Evolutionary conservation across 2,113 vertebrate genomes (phyloP).

Genomic region (Bufo gargarizans): DNA sequence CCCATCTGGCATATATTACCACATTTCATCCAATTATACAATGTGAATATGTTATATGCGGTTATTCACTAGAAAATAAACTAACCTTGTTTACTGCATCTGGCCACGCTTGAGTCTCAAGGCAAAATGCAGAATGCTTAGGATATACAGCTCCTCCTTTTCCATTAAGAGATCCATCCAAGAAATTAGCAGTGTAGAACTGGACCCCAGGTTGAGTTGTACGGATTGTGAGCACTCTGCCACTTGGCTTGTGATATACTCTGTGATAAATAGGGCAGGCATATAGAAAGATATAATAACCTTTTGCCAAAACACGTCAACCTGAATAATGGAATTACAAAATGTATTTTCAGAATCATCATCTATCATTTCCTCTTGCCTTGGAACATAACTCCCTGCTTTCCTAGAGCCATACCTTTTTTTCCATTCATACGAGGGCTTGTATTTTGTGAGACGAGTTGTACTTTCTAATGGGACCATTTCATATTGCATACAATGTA

Average conservation of each 20-base stretch:
- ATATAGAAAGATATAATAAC: neutral
- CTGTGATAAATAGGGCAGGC: conserved; percentile 63
- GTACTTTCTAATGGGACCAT: too few species aligned
- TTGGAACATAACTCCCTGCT: neutral
- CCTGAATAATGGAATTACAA: neutral
- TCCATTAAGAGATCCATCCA: conserved; percentile 84
- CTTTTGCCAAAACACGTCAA: neutral
- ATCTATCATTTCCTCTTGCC: neutral
- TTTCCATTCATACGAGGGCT: too few species aligned
- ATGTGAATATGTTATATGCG: too few species aligned
- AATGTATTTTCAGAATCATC: neutral
- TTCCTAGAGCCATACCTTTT: too few species aligned
- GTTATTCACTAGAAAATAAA: neutral
- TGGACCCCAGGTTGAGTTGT: conserved; percentile 92
- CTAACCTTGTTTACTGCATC: conserved; percentile 90
- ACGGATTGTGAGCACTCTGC: conserved; percentile 83
- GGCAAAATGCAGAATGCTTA: conserved; percentile 88
- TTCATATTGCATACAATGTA: too few species aligned
- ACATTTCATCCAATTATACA: neutral
- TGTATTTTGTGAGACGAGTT: too few species aligned
- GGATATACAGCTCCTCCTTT: conserved; percentile 77
- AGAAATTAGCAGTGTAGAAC: conserved; percentile 93
- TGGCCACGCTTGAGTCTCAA: conserved; percentile 95
- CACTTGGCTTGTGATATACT: conserved; percentile 77
- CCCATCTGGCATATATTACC: too few species aligned